Conservation (phyloP, 2,113 vertebrate species). For the Asarcornis scutulata region DNA sequence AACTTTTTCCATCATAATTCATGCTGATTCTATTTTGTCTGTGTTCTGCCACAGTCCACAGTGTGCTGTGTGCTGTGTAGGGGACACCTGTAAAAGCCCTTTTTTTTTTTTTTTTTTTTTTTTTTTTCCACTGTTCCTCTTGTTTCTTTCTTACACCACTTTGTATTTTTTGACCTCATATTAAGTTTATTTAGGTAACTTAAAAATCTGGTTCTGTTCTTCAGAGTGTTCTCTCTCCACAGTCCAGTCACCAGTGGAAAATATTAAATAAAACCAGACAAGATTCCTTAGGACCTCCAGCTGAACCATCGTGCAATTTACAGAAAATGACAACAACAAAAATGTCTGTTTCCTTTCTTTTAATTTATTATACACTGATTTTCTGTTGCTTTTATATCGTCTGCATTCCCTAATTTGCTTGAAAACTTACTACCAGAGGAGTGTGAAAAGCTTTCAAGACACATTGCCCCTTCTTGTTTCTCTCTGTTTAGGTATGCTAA, state of each 20-base stretch:
- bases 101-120: not conserved
- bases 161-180: not conserved
- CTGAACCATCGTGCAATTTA: not conserved
- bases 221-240: not conserved
- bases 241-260: not conserved
- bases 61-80: no score
- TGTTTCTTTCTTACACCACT: not conserved
- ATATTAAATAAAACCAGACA: not conserved
- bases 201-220: not conserved
- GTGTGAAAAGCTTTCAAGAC: not conserved
- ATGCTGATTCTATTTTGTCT: not conserved
- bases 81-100: not conserved
- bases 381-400: not conserved
- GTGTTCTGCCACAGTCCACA: not conserved
- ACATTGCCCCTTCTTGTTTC: not conserved
- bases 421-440: not conserved
- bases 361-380: not conserved
- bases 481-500: not conserved
- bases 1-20: not conserved
- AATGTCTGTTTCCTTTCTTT: not conserved
- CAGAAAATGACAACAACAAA: not conserved
- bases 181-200: not conserved
- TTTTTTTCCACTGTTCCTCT: accelerated
- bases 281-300: not conserved
- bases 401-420: not conserved